Base-by-base conservation (phyloP, 1,140 invertebrate genomes). In the Drosophila kepulauana region DNA sequence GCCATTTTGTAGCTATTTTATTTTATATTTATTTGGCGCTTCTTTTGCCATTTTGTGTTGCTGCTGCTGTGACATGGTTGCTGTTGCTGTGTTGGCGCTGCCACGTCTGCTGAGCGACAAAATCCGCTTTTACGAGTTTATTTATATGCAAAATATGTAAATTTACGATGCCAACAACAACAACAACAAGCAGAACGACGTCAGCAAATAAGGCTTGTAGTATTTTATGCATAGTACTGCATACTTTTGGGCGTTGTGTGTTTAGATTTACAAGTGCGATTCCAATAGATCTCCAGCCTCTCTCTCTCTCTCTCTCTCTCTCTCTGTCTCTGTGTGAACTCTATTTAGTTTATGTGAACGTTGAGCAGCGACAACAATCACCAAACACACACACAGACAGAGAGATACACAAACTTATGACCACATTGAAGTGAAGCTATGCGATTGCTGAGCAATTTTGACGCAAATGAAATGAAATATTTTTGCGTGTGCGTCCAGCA, bases 101-200 rank as follows among this genome's bases (percentile, higher is more conserved):
- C 69, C 35, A 30, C 43, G 82, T 74, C 68, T 67, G 81, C 68
- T 67, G 81, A 74, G 82, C 74, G 84, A 89, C 86, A 81, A 85
- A 89, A 89, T 89, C 78, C 85, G 75, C 76, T 85, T 88, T 75
- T 70, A 63, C 71, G 57, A 69, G 71, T 74, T 74, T 89, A 89
- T 89, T 89, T 89, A 89, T 89, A 89, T 85, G 86, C 81, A 80
- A 89, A 89, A 89, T 90, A 89, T 89, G 85, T 81, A 89, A 89
- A 89, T 89, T 89, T 89, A 89, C 85, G 85, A 89, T 45, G 65
- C 15, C 28, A 48, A 10, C 75, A 78, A 54, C 46, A 61, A 16
- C 11, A 41, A 20, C 71, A 63, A 25, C 3, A 25, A 25, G 0
- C 20, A 25, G 20, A 25, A 58, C 33, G 33, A 62, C 30, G 57